A percentile compares a stretch with the other conserved stretches of the same genome.
Evolutionary conservation across 2,888 invertebrate species (phyloP).

Genomic region (Sepioteuthis lessoniana): DNA sequence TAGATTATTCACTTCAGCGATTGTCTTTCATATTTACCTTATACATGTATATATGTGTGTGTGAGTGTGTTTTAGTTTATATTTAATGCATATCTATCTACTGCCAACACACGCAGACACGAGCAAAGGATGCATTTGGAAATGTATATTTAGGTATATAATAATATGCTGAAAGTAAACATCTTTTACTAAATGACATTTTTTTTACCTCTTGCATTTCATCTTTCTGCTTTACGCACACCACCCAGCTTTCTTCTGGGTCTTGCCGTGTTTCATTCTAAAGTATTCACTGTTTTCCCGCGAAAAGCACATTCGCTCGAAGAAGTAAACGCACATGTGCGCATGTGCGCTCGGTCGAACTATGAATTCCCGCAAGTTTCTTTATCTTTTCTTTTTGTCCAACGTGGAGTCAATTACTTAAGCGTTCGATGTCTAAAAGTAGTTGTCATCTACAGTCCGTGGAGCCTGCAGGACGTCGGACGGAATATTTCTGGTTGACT

Average conservation of each 20-base stretch:
- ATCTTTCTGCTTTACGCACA: not conserved
- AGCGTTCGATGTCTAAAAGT: not conserved
- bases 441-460: conserved; percentile 7
- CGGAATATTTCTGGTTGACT: conserved; percentile 13
- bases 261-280: not conserved
- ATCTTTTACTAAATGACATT: not conserved
- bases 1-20: too few species aligned
- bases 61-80: too few species aligned
- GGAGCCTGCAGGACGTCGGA: not conserved
- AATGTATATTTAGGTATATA: not conserved
- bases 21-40: not conserved
- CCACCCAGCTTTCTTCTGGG: not conserved
- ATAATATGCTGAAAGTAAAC: not conserved
- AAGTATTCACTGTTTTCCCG: not conserved
- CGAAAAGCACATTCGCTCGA: not conserved
- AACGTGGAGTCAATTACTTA: not conserved
- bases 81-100: too few species aligned
- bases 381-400: not conserved
- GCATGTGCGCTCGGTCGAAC: not conserved
- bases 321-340: not conserved
- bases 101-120: too few species aligned
- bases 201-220: not conserved
- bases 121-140: not conserved
- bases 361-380: not conserved
- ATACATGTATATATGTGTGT: not conserved